phyloP scores from a whole-genome alignment of 2,113 vertebrate species.

The Clinocottus analis region DNA sequence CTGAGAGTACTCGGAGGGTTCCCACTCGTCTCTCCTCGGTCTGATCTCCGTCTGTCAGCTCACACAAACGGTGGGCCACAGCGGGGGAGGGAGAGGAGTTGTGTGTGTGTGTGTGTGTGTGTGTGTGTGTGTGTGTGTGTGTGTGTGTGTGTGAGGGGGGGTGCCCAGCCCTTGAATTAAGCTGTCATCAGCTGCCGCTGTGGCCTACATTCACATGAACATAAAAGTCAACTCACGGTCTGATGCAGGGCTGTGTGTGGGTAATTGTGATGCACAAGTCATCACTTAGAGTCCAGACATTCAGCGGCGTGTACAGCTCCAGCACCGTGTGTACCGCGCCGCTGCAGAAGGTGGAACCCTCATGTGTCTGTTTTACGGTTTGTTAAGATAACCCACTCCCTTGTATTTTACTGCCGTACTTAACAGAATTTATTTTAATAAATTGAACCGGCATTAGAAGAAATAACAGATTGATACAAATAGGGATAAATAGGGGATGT shows the following conservation, averaged over 20 bases:
- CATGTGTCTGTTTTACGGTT: constrained; percentile 22
- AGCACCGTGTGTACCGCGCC: not conserved
- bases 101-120: too few relatives aligned
- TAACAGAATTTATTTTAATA: not conserved
- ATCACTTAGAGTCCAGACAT: constrained; percentile 67
- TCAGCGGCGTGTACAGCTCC: constrained; percentile 40
- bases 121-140: too few relatives aligned
- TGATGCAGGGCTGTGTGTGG: constrained; percentile 73
- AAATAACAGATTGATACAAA: not conserved
- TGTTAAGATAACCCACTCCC: constrained; percentile 36
- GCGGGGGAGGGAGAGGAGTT: too few relatives aligned
- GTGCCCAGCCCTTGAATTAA: constrained; percentile 84
- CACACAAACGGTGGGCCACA: constrained; percentile 83
- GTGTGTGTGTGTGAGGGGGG: too few relatives aligned
- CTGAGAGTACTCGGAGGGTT: constrained; percentile 84
- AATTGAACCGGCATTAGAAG: constrained; percentile 12
- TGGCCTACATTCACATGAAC: constrained; percentile 70
- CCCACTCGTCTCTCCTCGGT: constrained; percentile 83
- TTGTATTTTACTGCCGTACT: constrained; percentile 21
- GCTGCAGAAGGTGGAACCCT: constrained; percentile 31
- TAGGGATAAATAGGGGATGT: not conserved
- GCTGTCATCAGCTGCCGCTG: constrained; percentile 87
- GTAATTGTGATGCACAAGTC: constrained; percentile 77
- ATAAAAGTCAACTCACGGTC: constrained; percentile 75
- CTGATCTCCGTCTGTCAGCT: constrained; percentile 89